A percentile compares a stretch with the other conserved stretches of the same genome.
Evolutionary conservation across 2,113 vertebrate species (phyloP).

Genomic region (Salvator merianae): DNA sequence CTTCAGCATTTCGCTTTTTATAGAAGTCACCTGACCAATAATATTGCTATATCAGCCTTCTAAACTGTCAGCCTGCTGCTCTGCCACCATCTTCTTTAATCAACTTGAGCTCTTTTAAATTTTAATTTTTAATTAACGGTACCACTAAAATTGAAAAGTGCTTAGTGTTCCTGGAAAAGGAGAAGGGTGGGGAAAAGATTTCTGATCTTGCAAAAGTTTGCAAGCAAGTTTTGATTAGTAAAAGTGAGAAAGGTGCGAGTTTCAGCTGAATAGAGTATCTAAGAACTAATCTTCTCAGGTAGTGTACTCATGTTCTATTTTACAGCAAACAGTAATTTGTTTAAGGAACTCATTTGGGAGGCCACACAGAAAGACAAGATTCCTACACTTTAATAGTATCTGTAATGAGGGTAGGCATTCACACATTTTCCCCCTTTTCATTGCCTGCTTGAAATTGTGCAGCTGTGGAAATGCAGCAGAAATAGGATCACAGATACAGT

Average conservation of each 20-base stretch:
- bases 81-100: not conserved
- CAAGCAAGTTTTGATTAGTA: not conserved
- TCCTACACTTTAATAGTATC: too few relatives aligned
- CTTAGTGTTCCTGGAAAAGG: conserved; percentile 16
- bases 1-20: not conserved
- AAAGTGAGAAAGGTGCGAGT: not conserved
- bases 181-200: not conserved
- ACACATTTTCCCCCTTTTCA: too few relatives aligned
- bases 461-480: too few relatives aligned
- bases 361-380: too few relatives aligned
- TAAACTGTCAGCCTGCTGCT: not conserved
- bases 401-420: too few relatives aligned
- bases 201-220: not conserved
- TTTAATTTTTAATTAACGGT: conserved; percentile 3
- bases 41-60: conserved; percentile 1
- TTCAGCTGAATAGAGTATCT: not conserved
- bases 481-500: too few relatives aligned
- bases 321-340: too few relatives aligned
- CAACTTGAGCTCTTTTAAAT: not conserved
- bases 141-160: conserved; percentile 2
- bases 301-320: too few relatives aligned
- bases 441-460: too few relatives aligned
- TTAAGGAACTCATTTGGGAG: too few relatives aligned
- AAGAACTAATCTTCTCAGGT: not conserved
- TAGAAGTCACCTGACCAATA: not conserved